Base-by-base conservation (phyloP, 1,140 invertebrate genomes). In the Saccostrea echinata region DNA sequence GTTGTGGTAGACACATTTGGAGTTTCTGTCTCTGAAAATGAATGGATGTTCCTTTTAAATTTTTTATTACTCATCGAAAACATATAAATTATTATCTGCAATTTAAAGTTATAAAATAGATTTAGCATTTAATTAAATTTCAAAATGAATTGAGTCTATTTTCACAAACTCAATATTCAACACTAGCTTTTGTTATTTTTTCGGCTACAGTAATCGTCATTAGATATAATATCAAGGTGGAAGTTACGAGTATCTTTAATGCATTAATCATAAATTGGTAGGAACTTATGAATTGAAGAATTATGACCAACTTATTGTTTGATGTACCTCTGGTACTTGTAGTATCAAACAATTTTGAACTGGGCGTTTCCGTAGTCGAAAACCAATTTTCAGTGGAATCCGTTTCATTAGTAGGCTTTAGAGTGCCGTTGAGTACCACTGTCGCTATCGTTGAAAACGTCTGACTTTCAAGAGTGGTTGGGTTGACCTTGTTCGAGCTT, bases 281-380 rank as follows among this genome's bases (percentile, higher is more conserved):
- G 13, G 55, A 57, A 57, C 13, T 1, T 53, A 53, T 53, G 12
- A 53, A 53, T 53, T 4, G 12, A 53, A 53, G 52, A 12, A 53
- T 12, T 53, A 53, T 12, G 12, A 53, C 4, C 12, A 53, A 12
- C 12, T 53, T 57, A 13, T 3, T 55, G 55, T 57, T 8, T 30
- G 11, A 71, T 71, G 64, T 71, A 71, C 27, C n/a, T 71, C 24
- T 71, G 24, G 27, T 71, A 71, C 64, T 24, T 27, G 64, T 71
- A 27, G 64, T 71, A 27, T 71, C 64, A 71, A 27, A 71, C 24
- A 13, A 24, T 24, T 71, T 71, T 71, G n/a, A 24, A 71, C 27
- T 27, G 9, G 27, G 27, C 6, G 64, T 71, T 71, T 71, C 64
- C 27, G n/a, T 30, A 3, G 64, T 27, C 24, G 27, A 71, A 71